Evolutionary conservation across 2,888 invertebrate genomes (phyloP), one percentile per base, ranked within the genome.

Genomic region (Metellina segmentata): DNA sequence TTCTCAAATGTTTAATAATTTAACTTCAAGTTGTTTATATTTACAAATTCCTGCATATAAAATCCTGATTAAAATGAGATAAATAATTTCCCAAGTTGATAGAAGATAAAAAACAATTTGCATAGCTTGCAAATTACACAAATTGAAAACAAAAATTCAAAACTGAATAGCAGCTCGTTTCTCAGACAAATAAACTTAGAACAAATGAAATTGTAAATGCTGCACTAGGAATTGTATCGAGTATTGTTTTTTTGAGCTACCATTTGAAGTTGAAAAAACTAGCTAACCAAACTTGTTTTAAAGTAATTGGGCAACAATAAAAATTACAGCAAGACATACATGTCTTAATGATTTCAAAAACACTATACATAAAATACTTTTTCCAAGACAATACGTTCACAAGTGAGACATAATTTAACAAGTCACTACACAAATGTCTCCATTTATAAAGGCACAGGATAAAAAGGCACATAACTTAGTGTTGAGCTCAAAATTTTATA

Each of bases 391-490:
- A 70, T 51, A 81, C 34, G 7, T 69, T 71, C 71, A 71, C 16
- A 75, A 75, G 16, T 34, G 7, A 71, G 19, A 75, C 75, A 48
- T 6, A 0, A 53, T 11, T 16, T 61, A 51, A 82, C 51, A 72
- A 61, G 19, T 48, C 61, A 82, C 8, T 11, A 71, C 34, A 85
- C 53, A 61, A 16, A 34, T 7, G 34, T 20, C 11, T 34, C 34
- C 1, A 34, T 34, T 34, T 34, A 34, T 34, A 34, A 79, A 79
- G 79, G 79, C 79, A 79, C 79, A 61, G 13, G 83, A 79, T 34
- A 79, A 74, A 20, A 85, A 85, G 85, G 85, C 85, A 85, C 85
- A 75, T 53, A 78, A 52, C 52, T 6, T 51, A 72, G 72, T 72
- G 11, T 61, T 19, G 19, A 11, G n/a, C n/a, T n/a, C n/a, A n/a